These are phyloP conservation scores for Cynodonichthys magdalenae DNA, from an alignment of 2,797 vertebrate genomes.

Conservation along the genomic window DNA sequence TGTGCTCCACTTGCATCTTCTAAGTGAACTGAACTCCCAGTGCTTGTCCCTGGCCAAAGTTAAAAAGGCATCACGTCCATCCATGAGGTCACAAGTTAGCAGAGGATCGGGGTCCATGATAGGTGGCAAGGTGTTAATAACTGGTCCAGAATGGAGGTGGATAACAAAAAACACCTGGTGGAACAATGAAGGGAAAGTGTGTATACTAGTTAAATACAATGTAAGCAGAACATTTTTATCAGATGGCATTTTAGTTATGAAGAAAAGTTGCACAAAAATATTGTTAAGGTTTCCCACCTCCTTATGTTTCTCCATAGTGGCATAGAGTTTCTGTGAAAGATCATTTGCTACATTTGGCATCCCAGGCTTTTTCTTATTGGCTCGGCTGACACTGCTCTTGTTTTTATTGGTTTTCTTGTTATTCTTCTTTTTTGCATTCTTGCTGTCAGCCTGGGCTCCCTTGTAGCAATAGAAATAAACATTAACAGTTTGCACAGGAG, in stretches of 20 bases:
- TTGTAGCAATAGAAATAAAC: conserved; percentile 51
- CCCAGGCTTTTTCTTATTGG: conserved; percentile 98
- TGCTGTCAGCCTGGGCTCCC: conserved; percentile 87
- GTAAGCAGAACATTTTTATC: background rate
- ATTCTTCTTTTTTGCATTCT: conserved; percentile 94
- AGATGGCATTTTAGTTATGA: conserved; percentile 1
- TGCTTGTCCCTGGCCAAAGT: conserved; percentile 97
- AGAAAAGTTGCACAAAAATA: conserved; percentile 1
- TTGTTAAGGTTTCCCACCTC: conserved; percentile 81
- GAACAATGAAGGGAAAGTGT: conserved; percentile 1
- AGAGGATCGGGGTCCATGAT: conserved; percentile 95
- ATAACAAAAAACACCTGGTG: conserved; percentile 97
- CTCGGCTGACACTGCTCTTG: conserved; percentile 93
- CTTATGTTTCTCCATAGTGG: conserved; percentile 99
- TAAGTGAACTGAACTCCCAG: conserved; percentile 97
- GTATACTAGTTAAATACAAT: background rate
- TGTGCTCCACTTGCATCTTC: conserved; percentile 96
- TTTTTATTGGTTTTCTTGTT: conserved; percentile 98
- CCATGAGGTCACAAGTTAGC: conserved; percentile 96
- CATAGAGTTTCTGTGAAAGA: conserved; percentile 97
- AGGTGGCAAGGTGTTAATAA: conserved; percentile 93
- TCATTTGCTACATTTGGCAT: conserved; percentile 98
- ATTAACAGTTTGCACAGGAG: conserved; percentile 39
- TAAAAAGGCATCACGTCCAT: conserved; percentile 95
- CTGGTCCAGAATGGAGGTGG: conserved; percentile 92